phyloP scores from a whole-genome alignment of 2,888 invertebrate species.

The Ichneumoninae sp. region DNA sequence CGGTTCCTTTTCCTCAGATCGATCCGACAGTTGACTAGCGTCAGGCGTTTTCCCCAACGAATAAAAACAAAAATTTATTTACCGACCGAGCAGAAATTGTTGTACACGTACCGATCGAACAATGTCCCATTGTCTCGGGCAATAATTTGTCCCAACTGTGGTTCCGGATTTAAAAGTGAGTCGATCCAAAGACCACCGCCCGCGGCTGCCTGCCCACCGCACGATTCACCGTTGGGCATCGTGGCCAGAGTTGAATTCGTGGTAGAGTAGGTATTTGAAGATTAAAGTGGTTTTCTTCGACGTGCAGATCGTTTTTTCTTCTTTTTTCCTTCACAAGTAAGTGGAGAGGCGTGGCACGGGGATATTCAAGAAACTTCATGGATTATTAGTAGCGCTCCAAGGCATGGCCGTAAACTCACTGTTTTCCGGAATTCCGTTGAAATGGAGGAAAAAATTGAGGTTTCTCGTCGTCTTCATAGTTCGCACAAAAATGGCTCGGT shows the following conservation, averaged over 20 bases:
- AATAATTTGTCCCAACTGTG: background rate
- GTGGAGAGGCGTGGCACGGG: background rate
- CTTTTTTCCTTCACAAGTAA: background rate
- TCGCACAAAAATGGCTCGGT: slow-evolving; percentile 52
- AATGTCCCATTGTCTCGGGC: slow-evolving; percentile 5
- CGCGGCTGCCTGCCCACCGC: background rate
- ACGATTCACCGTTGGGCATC: slow-evolving; percentile 4
- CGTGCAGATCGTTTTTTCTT: slow-evolving; percentile 8
- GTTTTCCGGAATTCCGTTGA: slow-evolving; percentile 30
- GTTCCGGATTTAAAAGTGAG: background rate
- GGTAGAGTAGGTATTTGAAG: slow-evolving; percentile 26
- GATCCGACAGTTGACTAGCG: background rate
- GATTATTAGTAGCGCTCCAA: slow-evolving; percentile 39
- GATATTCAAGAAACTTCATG: slow-evolving; percentile 34
- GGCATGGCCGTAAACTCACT: slow-evolving; percentile 2
- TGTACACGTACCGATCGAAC: background rate
- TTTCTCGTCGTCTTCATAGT: slow-evolving; percentile 51
- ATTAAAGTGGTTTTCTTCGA: slow-evolving; percentile 33
- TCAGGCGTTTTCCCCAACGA: background rate
- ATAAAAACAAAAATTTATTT: background rate
- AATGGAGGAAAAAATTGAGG: background rate
- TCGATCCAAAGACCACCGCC: background rate
- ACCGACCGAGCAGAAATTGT: background rate
- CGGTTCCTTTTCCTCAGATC: no score
- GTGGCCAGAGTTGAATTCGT: background rate